phyloP scores from a whole-genome alignment of 2,113 vertebrate genomes.

The Indicator indicator region DNA sequence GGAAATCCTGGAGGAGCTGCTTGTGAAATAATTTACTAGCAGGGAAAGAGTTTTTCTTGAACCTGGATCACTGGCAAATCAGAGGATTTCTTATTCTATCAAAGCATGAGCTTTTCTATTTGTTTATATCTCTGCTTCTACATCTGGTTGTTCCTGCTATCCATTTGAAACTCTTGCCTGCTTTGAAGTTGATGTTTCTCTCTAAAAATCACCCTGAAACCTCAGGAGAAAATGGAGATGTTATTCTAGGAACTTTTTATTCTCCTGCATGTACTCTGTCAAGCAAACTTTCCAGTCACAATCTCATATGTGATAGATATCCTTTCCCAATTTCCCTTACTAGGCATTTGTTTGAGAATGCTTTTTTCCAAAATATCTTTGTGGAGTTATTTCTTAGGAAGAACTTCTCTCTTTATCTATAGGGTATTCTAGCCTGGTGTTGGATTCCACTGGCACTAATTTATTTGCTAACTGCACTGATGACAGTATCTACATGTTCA shows the following conservation, averaged over 20 bases:
- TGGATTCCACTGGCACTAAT: slow-evolving; percentile 88
- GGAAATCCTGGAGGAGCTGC: neutral
- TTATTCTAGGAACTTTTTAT: neutral
- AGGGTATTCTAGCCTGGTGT: slow-evolving; percentile 94
- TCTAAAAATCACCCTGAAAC: neutral
- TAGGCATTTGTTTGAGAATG: neutral
- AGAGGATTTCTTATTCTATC: neutral
- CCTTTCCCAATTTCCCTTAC: neutral
- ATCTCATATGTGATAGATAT: neutral
- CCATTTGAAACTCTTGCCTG: neutral
- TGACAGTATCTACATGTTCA: slow-evolving; percentile 96
- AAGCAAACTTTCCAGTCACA: neutral
- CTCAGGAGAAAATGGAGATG: neutral
- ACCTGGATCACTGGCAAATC: neutral
- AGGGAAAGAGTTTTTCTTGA: neutral
- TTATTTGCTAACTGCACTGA: slow-evolving; percentile 95
- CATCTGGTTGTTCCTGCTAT: neutral
- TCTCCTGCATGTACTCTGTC: neutral
- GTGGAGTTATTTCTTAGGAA: neutral
- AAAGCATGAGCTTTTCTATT: neutral
- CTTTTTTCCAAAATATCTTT: neutral
- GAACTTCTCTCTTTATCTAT: neutral
- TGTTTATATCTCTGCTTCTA: neutral
- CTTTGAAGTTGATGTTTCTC: neutral
- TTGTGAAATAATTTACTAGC: neutral